Conservation (phyloP, 2,888 invertebrate genomes). For the Mycogona germanica region DNA sequence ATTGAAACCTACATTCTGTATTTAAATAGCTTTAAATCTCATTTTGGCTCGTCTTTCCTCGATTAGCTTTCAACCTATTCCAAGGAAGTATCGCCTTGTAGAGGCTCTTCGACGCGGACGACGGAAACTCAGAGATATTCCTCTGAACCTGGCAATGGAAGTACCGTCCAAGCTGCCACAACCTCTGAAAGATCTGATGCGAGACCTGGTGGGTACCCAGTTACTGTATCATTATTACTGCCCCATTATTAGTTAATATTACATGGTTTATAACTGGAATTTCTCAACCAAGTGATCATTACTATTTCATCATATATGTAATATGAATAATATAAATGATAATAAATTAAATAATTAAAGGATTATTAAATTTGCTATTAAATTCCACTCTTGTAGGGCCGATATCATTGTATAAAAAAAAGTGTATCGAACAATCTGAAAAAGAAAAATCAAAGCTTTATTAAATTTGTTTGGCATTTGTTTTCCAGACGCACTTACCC, state of each 20-base stretch:
- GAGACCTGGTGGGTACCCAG: conserved; percentile 35
- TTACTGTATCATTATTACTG: too few relatives aligned
- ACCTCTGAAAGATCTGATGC: conserved; percentile 31
- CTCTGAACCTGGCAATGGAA: conserved; percentile 31
- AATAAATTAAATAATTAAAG: too few relatives aligned
- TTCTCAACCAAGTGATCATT: neutral
- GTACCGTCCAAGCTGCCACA: conserved; percentile 32
- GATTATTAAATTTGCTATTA: too few relatives aligned
- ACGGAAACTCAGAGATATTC: conserved; percentile 26
- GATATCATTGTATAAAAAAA: too few relatives aligned
- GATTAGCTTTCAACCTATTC: conserved; percentile 26
- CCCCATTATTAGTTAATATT: conserved; percentile 15
- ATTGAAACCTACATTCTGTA: too few relatives aligned
- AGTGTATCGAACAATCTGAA: too few relatives aligned
- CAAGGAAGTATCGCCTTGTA: conserved; percentile 39
- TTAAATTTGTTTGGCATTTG: neutral
- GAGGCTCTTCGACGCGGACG: conserved; percentile 30
- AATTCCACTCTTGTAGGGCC: too few relatives aligned
- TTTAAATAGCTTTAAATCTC: too few relatives aligned
- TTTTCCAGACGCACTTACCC: conserved; percentile 29
- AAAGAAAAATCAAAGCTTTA: neutral
- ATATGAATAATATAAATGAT: too few relatives aligned
- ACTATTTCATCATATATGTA: neutral
- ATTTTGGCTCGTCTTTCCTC: too few relatives aligned
- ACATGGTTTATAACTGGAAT: neutral